Evolutionary conservation across 2,888 invertebrate genomes (phyloP), one percentile per base, ranked within the genome.

Genomic region (Glaucopsyche alexis): DNA sequence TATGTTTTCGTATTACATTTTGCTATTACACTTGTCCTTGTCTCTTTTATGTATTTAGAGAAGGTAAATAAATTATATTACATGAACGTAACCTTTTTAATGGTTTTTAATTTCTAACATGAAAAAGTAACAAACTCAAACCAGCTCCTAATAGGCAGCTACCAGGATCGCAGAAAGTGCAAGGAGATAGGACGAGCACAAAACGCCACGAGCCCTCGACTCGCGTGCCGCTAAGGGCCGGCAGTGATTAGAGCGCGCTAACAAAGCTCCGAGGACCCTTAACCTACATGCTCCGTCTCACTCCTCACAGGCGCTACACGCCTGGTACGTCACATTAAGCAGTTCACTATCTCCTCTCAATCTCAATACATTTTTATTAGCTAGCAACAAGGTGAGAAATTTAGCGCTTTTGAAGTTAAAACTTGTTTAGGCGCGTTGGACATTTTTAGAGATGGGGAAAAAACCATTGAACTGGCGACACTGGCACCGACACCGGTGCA

Each of bases 231-330:
- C 87, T 81, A 85, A 91, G 91, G 83, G 83, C 86, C 85, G 88
- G 85, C 87, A 89, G 91, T 93, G 92, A 93, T 93, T 92, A 93
- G 90, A 88, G 91, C 90, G 86, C 89, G 89, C 92, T 93, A 92
- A 92, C 92, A 92, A 93, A 93, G 91, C 87, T 86, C 84, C 74
- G 76, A 92, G 92, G 81, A 84, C 89, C 78, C 92, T 93, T 91
- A 91, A 93, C 92, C 92, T 89, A 93, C 86, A 93, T 92, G 90
- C 91, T 91, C 89, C 89, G 91, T 89, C 90, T 89, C 91, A 87
- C 89, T 88, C 82, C 86, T 87, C 80, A 80, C 82, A 76, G 80
- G 85, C 82, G 82, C 87, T 87, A 86, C 82, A 80, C 83, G 83
- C 87, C 86, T 85, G 84, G 85, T 85, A 86, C 80, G 80, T 74